Evolutionary conservation across 2,888 invertebrate species (phyloP), one percentile per base, ranked within the genome.

Genomic region (Aphodius sticticus): DNA sequence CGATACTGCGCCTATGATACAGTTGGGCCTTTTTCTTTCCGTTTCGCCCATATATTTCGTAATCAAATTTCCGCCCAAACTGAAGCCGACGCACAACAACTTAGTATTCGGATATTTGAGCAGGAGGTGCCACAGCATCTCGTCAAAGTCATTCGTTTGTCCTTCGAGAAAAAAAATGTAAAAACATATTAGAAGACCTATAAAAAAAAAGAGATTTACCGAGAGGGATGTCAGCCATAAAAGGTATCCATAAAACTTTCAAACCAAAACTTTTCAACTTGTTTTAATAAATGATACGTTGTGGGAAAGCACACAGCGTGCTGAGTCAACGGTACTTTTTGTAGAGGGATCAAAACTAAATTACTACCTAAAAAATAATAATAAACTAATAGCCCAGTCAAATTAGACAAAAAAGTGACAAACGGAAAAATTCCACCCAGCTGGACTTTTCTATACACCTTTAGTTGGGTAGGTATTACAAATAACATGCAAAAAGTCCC

Each of bases 1-100:
- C 53, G 97, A 97, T 85, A 98, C 94, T 37, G 95, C 98, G 77
- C 96, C 97, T 85, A 97, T 94, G 79, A 98, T 94, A 86, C 93
- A 94, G 15, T 90, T 84, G 0, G 95, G 92, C 84, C 93, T 92
- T 82, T 91, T 91, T 82, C 91, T 89, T 16, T 93, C 92, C 69
- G 88, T 88, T 89, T 97, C 97, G 69, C 97, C 97, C 88, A 98
- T 91, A 88, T 97, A 98, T 89, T 97, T 97, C n/a, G 97, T 94
- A 71, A 98, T 93, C 82, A 98, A 91, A 90, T 98, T 98, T 35
- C 96, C 98, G 72, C 98, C 98, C 88, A 98, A 93, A 89, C 97
- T 97, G 90, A 97, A 98, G 77, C 98, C 98, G 80, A 97, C 94
- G 84, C 95, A 93, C 82, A 98, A 92, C 81, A 97, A 91, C 87